Conservation (phyloP, 2,113 vertebrate genomes). For the Cranoglanis bouderius region DNA sequence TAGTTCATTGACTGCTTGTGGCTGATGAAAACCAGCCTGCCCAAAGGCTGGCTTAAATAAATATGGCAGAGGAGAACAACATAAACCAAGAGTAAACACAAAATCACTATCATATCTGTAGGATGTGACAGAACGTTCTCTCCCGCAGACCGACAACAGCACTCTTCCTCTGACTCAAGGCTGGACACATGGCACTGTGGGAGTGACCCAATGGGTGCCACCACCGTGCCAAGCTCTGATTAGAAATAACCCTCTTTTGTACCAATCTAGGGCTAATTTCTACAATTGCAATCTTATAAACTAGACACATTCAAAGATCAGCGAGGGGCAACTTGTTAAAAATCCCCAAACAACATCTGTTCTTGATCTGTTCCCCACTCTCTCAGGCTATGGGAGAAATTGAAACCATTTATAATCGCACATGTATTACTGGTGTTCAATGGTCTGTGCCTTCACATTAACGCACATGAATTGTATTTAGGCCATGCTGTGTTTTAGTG, state of each 20-base stretch:
- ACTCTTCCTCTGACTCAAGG: conserved; percentile 60
- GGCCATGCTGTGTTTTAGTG: not conserved
- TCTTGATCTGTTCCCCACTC: not conserved
- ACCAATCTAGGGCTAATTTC: conserved; percentile 50
- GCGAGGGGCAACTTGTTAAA: not conserved
- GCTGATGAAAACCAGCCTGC: conserved; percentile 43
- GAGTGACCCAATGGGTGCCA: conserved; percentile 57
- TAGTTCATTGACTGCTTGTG: conserved; percentile 59
- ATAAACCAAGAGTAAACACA: conserved; percentile 31
- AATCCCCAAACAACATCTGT: not conserved
- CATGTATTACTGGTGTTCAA: conserved; percentile 27
- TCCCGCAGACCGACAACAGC: conserved; percentile 10
- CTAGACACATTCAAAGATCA: not conserved
- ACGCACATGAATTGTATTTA: conserved; percentile 26
- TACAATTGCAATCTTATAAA: not conserved
- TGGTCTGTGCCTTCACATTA: conserved; percentile 34
- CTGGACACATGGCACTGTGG: conserved; percentile 56
- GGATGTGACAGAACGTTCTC: conserved; percentile 43
- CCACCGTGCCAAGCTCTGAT: conserved; percentile 60
- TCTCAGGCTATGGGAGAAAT: conserved; percentile 21
- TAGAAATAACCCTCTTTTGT: conserved; percentile 42
- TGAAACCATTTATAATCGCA: conserved; percentile 32
- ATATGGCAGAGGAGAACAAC: conserved; percentile 22
- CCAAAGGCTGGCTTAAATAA: conserved; percentile 24
- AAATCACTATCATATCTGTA: conserved; percentile 10